phyloP scores from a whole-genome alignment of 2,888 invertebrate genomes.

The Nematopogon swammerdamellus region DNA sequence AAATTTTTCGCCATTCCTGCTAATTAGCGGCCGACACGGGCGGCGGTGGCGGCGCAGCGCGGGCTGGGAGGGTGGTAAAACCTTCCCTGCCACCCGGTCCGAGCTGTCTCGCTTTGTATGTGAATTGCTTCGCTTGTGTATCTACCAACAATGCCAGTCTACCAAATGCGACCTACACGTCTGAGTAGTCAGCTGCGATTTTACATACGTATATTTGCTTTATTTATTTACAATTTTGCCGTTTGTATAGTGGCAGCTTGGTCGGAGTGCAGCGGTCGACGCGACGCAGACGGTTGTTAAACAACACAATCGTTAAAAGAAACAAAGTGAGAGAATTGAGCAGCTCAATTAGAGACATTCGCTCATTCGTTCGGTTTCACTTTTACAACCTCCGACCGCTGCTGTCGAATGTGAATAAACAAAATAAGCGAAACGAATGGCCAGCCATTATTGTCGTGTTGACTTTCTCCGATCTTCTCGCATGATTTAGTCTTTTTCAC shows the following conservation, averaged over 20 bases:
- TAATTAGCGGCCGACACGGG: conserved; percentile 52
- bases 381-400: not conserved
- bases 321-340: not conserved
- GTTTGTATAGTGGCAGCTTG: too few species aligned
- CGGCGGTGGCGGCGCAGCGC: conserved; percentile 45
- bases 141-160: too few species aligned
- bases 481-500: conserved; percentile 17
- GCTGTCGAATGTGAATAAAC: not conserved
- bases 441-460: not conserved
- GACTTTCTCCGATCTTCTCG: not conserved
- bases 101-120: too few species aligned
- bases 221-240: too few species aligned
- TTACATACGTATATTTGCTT: too few species aligned
- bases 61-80: conserved; percentile 51
- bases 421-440: not conserved
- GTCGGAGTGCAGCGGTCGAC: too few species aligned
- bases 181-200: too few species aligned
- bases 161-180: too few species aligned
- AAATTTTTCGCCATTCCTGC: conserved; percentile 53
- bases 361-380: not conserved
- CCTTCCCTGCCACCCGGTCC: conserved; percentile 40
- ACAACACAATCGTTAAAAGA: too few species aligned
- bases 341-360: not conserved
- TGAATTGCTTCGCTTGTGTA: too few species aligned
- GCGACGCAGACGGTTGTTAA: too few species aligned